Base-by-base conservation (phyloP, 2,797 vertebrate genomes). In the Sternotherus odoratus region DNA sequence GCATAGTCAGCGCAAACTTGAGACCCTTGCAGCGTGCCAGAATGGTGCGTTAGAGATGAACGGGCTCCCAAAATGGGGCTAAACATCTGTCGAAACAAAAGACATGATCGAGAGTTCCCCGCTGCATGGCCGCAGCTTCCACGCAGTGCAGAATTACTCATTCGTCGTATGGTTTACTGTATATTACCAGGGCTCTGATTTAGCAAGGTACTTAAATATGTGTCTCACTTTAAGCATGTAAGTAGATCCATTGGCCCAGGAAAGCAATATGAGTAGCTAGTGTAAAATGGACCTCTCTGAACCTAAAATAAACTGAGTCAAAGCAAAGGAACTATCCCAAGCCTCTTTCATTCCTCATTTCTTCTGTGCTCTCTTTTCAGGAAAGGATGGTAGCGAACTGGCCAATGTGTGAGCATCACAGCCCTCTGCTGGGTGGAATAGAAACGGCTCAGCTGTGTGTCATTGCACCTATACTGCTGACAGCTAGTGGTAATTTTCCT, bases 401-500 rank as follows among this genome's bases (percentile, higher is more conserved):
- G n/a, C 7, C 72, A 39, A 2, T 46, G 75, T 3, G 23, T 82
- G 50, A 75, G 33, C 49, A 8, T 43, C 19, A 23, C 43, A 74
- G 33, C 26, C 43, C 83, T 77, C 46, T 50, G 85, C 6, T 1
- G 39, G 26, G 48, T 0, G 8, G 86, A 86, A 74, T 36, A 43
- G 72, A 79, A 90, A 5, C 8, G 4, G 46, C 50, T 82, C 80
- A 54, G 60, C 48, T 85, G n/a, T 0, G 0, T 75, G 53, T 13
- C 50, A 43, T 39, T 30, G 39, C 11, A 23, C 15, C 26, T 1
- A 1, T 4, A 13, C 39, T 74, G 51, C 39, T 74, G 72, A 11
- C 28, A 0, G 0, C 77, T 79, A 60, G 9, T 0, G 0, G 39
- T 15, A 48, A 33, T 39, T 1, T 16, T 69, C 83, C 54, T 2